Percentiles rank a stretch among this genome's conserved stretches.
Evolutionary conservation across 1,140 invertebrate genomes (phyloP).

Genomic region (Helicoverpa armigera): DNA sequence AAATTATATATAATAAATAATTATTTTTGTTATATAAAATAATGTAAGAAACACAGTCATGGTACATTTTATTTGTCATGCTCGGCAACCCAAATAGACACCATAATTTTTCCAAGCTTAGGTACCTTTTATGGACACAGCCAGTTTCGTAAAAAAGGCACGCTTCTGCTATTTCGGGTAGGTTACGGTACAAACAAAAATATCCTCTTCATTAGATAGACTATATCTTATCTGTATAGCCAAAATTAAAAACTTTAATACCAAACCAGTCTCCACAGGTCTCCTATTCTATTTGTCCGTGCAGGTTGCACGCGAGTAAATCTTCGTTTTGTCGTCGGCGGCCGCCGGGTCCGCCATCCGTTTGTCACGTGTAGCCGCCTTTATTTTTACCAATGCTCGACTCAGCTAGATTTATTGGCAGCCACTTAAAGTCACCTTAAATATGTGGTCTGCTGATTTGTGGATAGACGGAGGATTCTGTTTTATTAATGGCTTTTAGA

Average conservation of each 20-base stretch:
- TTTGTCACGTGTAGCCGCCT: conserved; percentile 43
- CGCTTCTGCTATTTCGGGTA: too few species aligned
- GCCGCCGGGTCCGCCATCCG: conserved; percentile 41
- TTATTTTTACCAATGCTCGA: conserved; percentile 50
- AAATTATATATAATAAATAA: too few species aligned
- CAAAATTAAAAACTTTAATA: neutral
- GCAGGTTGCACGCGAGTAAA: conserved; percentile 47
- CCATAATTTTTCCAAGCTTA: neutral
- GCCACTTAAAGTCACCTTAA: conserved; percentile 32
- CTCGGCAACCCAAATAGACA: neutral
- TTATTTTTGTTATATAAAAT: too few species aligned
- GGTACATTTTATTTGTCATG: neutral
- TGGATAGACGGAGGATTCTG: neutral
- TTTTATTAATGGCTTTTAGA: too few species aligned
- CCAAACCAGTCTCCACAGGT: conserved; percentile 18
- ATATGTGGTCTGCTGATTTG: neutral
- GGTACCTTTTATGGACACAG: too few species aligned
- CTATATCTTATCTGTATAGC: too few species aligned
- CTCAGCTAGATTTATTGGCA: conserved; percentile 37
- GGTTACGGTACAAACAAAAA: too few species aligned
- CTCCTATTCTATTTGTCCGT: conserved; percentile 37
- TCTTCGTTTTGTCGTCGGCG: conserved; percentile 55
- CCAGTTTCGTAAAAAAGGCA: too few species aligned
- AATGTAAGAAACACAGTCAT: too few species aligned
- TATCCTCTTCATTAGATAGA: too few species aligned